phyloP scores from a whole-genome alignment of 2,113 vertebrate genomes.

The Callocephalon fimbriatum region DNA sequence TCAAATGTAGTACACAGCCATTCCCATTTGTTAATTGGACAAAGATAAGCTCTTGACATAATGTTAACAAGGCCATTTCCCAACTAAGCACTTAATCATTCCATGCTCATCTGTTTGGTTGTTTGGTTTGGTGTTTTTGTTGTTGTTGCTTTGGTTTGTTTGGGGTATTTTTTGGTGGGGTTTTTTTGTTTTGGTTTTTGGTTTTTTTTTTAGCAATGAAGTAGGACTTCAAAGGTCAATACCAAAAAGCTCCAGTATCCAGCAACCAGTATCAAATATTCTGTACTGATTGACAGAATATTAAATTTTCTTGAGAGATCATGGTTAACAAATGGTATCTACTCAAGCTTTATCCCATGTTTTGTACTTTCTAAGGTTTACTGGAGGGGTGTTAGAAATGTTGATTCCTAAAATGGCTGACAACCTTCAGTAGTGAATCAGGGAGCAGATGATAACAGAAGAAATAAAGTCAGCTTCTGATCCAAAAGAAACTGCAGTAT shows the following conservation, averaged over 20 bases:
- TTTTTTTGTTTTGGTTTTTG: too few species aligned
- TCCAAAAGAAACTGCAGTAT: background rate
- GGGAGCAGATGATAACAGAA: background rate
- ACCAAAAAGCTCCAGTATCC: background rate
- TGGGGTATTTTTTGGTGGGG: background rate
- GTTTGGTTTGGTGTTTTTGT: background rate
- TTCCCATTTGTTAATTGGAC: background rate
- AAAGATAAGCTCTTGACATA: fast-evolving
- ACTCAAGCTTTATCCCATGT: background rate
- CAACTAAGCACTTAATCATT: background rate
- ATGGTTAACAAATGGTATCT: background rate
- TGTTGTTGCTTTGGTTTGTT: background rate
- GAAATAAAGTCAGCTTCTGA: background rate
- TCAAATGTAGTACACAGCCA: background rate
- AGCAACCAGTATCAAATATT: background rate
- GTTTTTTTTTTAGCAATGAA: background rate
- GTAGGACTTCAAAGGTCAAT: background rate
- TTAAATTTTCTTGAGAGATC: background rate
- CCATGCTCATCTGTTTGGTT: background rate
- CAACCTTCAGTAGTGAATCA: background rate
- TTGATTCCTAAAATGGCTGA: background rate
- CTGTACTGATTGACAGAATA: background rate
- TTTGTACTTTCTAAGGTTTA: background rate
- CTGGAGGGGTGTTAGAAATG: background rate
- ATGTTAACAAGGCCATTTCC: background rate